Conservation (phyloP, 1,140 invertebrate genomes). For the Drusus annulatus region DNA sequence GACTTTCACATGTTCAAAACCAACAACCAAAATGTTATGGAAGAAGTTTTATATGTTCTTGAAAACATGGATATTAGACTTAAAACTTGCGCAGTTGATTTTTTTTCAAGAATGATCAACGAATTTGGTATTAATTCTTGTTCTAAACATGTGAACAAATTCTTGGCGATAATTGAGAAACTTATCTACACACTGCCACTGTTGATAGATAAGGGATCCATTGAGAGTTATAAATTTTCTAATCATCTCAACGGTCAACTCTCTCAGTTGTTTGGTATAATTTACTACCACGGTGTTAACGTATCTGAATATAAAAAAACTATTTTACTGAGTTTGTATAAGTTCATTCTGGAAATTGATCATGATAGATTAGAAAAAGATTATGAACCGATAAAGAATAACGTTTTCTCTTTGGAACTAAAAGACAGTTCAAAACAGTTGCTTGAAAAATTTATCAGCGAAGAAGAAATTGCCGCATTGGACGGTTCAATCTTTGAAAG, state of each 20-base stretch:
- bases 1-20: slow-evolving; percentile 15
- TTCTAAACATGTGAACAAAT: slow-evolving; percentile 57
- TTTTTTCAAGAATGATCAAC: slow-evolving; percentile 63
- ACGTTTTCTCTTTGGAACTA: slow-evolving; percentile 42
- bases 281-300: slow-evolving; percentile 9
- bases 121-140: slow-evolving; percentile 61
- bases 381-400: slow-evolving; percentile 22
- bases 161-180: slow-evolving; percentile 45
- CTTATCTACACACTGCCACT: slow-evolving; percentile 35
- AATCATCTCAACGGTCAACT: slow-evolving; percentile 43
- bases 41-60: slow-evolving; percentile 62
- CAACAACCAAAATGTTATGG: slow-evolving; percentile 54
- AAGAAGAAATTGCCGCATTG: slow-evolving; percentile 16
- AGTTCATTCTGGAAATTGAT: slow-evolving; percentile 41
- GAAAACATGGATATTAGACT: slow-evolving; percentile 65
- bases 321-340: slow-evolving; percentile 46
- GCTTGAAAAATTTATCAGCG: slow-evolving; percentile 33
- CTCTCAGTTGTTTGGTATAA: slow-evolving; percentile 25
- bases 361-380: slow-evolving; percentile 15
- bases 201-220: slow-evolving; percentile 15
- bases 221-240: slow-evolving; percentile 23
- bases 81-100: slow-evolving; percentile 64
- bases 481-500: slow-evolving; percentile 1
- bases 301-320: slow-evolving; percentile 12
- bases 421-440: slow-evolving; percentile 37